Conservation (phyloP, 2,888 invertebrate species). For the Meliscaeva auricollis region DNA sequence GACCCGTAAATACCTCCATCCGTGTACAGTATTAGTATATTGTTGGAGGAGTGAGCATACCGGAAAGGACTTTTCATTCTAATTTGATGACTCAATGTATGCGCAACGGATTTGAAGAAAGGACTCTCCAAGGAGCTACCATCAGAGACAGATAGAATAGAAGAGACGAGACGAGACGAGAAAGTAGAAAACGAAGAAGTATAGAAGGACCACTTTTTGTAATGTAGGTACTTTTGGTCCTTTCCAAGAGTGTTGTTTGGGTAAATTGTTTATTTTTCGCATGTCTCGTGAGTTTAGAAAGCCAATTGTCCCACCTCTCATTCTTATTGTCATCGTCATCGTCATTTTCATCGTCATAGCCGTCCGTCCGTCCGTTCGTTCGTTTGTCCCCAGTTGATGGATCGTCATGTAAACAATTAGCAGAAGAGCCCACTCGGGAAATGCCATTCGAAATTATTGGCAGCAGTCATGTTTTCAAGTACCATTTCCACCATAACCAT, state of each 20-base stretch:
- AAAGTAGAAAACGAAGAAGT: no score
- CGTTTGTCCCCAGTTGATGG: constrained; percentile 43
- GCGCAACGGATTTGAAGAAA: constrained; percentile 49
- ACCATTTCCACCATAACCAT: neutral
- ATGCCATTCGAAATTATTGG: constrained; percentile 51
- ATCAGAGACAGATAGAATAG: neutral
- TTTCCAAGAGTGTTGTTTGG: constrained; percentile 38
- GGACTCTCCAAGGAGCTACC: constrained; percentile 43
- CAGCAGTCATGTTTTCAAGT: constrained; percentile 40
- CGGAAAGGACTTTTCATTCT: constrained; percentile 66
- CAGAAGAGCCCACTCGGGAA: constrained; percentile 46
- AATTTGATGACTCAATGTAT: constrained; percentile 73
- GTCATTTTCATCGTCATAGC: neutral
- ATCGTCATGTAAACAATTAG: constrained; percentile 69
- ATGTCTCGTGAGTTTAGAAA: constrained; percentile 55
- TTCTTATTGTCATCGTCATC: neutral
- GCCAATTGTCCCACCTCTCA: constrained; percentile 42
- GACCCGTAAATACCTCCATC: neutral
- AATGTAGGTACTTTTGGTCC: constrained; percentile 15
- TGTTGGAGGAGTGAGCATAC: constrained; percentile 26
- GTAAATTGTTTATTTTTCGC: constrained; percentile 59
- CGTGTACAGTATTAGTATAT: neutral
- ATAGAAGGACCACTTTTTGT: constrained; percentile 2
- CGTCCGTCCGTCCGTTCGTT: neutral
- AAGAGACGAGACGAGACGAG: no score